Conservation (phyloP, 2,888 invertebrate genomes). For the Dryocosmus kuriphilus region DNA sequence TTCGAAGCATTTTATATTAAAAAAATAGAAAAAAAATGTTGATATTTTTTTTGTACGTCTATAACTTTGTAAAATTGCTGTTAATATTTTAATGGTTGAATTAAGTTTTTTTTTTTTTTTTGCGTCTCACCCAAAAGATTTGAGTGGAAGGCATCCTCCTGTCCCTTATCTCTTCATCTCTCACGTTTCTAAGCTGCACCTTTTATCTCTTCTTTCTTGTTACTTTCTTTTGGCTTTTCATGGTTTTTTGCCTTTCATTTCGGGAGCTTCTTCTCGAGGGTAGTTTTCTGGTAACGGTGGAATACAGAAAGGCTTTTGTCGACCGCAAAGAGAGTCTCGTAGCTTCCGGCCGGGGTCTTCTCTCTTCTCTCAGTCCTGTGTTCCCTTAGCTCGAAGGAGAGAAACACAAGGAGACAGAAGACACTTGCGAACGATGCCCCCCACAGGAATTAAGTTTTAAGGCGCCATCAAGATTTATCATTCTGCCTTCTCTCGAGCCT, state of each 20-base stretch:
- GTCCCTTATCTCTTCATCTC: constrained; percentile 35
- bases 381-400: constrained; percentile 38
- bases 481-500: constrained; percentile 38
- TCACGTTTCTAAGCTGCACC: constrained; percentile 12
- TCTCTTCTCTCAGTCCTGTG: constrained; percentile 25
- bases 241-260: constrained; percentile 36
- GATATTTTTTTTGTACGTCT: no score
- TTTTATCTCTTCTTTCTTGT: constrained; percentile 32
- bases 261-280: constrained; percentile 44
- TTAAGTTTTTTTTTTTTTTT: background rate
- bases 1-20: no score
- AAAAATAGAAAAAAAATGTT: no score
- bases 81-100: background rate
- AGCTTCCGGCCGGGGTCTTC: constrained; percentile 50
- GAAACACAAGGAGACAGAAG: constrained; percentile 43
- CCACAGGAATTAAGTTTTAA: constrained; percentile 66
- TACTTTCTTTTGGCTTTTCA: constrained; percentile 37
- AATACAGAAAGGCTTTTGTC: constrained; percentile 55
- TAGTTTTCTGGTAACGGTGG: constrained; percentile 51
- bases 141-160: background rate
- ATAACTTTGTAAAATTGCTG: no score
- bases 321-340: constrained; percentile 53
- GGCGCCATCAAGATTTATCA: constrained; percentile 66
- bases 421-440: constrained; percentile 46
- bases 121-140: background rate